A percentile compares a stretch with the other conserved stretches of the same genome.
Conservation (phyloP, 2,113 vertebrate genomes). For the Aspiorhynchus laticeps region DNA sequence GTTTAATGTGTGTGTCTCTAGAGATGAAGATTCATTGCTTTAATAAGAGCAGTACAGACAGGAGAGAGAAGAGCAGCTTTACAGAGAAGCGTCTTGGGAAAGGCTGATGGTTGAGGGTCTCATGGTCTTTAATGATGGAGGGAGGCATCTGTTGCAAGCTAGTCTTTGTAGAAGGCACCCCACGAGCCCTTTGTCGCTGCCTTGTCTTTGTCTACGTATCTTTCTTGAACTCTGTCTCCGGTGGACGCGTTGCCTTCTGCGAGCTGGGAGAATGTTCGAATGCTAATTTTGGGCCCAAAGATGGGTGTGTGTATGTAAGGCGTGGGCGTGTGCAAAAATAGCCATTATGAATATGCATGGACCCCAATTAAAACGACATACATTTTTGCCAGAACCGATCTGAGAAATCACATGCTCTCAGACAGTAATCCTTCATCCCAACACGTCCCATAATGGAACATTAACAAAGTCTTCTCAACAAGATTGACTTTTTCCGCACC, state of each 20-base stretch:
- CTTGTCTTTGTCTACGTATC: conserved; percentile 35
- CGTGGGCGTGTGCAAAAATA: conserved; percentile 28
- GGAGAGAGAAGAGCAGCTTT: conserved; percentile 36
- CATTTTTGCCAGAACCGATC: conserved; percentile 20
- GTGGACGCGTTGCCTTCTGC: conserved; percentile 34
- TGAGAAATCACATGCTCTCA: conserved; percentile 16
- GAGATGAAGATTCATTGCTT: conserved; percentile 62
- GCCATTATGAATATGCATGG: conserved; percentile 37
- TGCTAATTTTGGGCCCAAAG: conserved; percentile 32
- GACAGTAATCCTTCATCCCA: conserved; percentile 3
- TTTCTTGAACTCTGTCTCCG: conserved; percentile 31
- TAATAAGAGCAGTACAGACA: conserved; percentile 58
- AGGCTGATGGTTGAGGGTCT: conserved; percentile 27
- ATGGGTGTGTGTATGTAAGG: conserved; percentile 1
- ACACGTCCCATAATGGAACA: not conserved
- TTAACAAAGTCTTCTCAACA: not conserved
- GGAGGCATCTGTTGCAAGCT: conserved; percentile 38
- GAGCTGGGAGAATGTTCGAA: conserved; percentile 11
- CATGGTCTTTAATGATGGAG: conserved; percentile 54
- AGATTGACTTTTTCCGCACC: not conserved
- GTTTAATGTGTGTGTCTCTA: conserved; percentile 58
- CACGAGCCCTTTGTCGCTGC: not conserved
- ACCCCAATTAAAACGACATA: conserved; percentile 31
- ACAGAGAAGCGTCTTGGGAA: conserved; percentile 26
- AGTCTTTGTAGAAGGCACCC: conserved; percentile 43